These are phyloP conservation scores for Gymnobelideus leadbeateri DNA, from an alignment of 2,113 vertebrate genomes.

Conservation along the genomic window DNA sequence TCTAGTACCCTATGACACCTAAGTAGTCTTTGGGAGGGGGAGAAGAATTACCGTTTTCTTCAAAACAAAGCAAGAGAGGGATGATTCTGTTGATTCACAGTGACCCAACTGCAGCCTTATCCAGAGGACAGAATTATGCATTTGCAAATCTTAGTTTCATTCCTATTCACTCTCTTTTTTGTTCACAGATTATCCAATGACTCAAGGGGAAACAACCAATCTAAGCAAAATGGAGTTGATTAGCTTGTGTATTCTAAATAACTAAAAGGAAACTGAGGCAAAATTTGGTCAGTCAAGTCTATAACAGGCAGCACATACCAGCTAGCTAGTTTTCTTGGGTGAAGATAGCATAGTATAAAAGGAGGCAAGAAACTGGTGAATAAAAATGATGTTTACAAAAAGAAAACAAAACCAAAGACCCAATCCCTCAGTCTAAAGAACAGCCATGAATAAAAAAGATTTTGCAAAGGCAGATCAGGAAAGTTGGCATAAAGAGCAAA, in stretches of 20 bases:
- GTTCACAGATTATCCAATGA: background rate
- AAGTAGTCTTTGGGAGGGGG: constrained; percentile 25
- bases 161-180: constrained; percentile 8
- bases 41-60: background rate
- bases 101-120: background rate
- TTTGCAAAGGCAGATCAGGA: background rate
- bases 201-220: constrained; percentile 12
- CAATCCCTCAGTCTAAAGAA: background rate
- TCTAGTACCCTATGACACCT: background rate
- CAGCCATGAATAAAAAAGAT: background rate
- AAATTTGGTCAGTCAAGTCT: background rate
- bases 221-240: background rate
- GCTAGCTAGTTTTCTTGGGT: background rate
- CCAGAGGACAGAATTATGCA: background rate
- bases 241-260: constrained; percentile 14
- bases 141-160: background rate
- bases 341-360: background rate
- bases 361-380: background rate
- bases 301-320: background rate
- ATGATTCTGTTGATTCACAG: background rate
- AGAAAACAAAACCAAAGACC: background rate
- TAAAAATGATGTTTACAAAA: background rate
- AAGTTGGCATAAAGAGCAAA: background rate
- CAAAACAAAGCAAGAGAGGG: constrained; percentile 3
- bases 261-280: background rate